These are phyloP conservation scores for Hippocampus abdominalis DNA, from an alignment of 2,113 vertebrate genomes.

Conservation along the genomic window DNA sequence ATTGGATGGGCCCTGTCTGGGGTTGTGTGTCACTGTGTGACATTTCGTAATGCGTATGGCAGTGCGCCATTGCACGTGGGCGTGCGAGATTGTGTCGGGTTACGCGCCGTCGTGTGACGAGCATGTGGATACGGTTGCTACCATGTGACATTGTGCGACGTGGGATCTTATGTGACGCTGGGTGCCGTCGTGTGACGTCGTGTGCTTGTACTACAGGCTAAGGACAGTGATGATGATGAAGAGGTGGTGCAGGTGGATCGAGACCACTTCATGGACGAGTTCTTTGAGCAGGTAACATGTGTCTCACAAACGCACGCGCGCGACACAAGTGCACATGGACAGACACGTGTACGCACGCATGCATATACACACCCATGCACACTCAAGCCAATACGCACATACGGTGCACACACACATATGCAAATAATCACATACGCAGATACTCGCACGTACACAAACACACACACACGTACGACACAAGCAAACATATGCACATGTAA, in stretches of 20 bases:
- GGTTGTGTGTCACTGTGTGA: background rate
- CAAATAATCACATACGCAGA: background rate
- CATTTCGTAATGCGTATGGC: no score
- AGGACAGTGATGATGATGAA: constrained; percentile 94
- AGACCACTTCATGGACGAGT: constrained; percentile 95
- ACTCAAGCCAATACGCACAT: background rate
- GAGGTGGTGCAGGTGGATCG: constrained; percentile 90
- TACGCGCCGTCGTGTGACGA: background rate
- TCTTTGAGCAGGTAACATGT: constrained; percentile 86
- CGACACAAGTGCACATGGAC: background rate
- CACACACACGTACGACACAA: background rate
- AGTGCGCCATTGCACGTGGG: no score
- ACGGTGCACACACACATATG: background rate
- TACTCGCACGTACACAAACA: no score
- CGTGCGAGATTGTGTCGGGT: background rate
- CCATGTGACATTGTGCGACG: background rate
- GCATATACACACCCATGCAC: background rate
- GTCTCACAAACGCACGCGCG: no score
- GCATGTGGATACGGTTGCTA: background rate
- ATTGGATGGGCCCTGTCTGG: no score
- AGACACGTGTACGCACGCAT: background rate
- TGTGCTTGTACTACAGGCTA: constrained; percentile 71
- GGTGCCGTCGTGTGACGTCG: background rate
- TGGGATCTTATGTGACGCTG: background rate
- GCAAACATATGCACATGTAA: background rate